phyloP scores from a whole-genome alignment of 2,797 vertebrate species.

The Craterocephalus amniculus region DNA sequence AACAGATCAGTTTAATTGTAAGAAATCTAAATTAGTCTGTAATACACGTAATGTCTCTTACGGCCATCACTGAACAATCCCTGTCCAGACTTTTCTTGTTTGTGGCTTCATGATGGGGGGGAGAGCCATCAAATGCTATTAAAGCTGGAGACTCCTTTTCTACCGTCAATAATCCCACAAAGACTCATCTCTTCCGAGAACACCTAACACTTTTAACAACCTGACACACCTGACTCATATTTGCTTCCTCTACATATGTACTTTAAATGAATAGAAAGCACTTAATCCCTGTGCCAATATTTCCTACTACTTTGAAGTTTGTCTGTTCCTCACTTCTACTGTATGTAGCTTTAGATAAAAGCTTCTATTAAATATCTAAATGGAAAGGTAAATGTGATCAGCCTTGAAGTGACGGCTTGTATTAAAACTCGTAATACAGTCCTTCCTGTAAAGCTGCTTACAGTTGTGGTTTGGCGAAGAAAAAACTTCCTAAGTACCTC shows the following conservation, averaged over 20 bases:
- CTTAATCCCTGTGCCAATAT: not conserved
- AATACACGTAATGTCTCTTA: constrained; percentile 3
- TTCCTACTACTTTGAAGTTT: not conserved
- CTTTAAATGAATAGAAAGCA: constrained; percentile 1
- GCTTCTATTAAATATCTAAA: not conserved
- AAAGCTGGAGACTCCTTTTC: not conserved
- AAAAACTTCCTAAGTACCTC: not conserved
- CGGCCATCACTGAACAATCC: not conserved
- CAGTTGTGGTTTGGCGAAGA: not conserved
- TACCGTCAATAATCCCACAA: not conserved
- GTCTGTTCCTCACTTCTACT: not conserved
- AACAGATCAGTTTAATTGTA: not conserved
- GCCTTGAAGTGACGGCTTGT: no score
- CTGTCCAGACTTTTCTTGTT: constrained; percentile 16
- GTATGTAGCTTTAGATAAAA: not conserved
- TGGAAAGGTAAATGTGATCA: not conserved
- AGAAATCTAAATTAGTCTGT: not conserved
- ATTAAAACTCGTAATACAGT: not conserved
- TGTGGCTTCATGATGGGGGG: constrained; percentile 6
- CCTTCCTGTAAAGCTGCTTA: not conserved
- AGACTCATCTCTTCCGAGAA: not conserved
- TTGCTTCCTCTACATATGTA: not conserved
- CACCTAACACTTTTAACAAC: constrained; percentile 1
- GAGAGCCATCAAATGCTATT: constrained; percentile 5
- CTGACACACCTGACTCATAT: not conserved